phyloP scores from a whole-genome alignment of 2,113 vertebrate species.

The Lutjanus erythropterus region DNA sequence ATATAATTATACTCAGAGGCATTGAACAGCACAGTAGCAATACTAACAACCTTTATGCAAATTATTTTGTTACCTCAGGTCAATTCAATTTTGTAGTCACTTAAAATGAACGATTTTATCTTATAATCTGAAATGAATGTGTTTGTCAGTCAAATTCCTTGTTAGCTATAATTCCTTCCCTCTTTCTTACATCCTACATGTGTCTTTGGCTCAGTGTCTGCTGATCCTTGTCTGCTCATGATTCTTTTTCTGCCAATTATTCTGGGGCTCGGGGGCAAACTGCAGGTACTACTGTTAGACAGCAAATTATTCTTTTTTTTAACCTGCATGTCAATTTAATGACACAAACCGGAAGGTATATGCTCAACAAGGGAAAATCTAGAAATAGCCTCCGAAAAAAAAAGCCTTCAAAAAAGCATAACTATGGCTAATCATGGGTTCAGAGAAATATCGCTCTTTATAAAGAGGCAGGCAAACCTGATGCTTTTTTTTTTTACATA shows the following conservation, averaged over 20 bases:
- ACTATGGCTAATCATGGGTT: too few relatives aligned
- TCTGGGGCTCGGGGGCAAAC: not conserved
- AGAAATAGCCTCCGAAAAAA: too few relatives aligned
- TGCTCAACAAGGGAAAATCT: too few relatives aligned
- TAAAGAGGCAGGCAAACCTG: too few relatives aligned
- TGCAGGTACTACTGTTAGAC: not conserved
- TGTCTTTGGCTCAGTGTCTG: not conserved
- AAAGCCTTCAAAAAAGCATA: too few relatives aligned
- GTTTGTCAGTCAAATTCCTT: not conserved
- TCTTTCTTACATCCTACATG: not conserved
- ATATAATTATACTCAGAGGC: too few relatives aligned
- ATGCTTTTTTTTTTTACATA: too few relatives aligned
- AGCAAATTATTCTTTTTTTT: not conserved
- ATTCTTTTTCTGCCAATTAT: slow-evolving; percentile 16
- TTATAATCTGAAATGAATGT: not conserved
- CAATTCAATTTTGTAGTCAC: too few relatives aligned
- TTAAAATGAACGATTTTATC: not conserved
- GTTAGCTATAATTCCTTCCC: not conserved
- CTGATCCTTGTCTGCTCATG: slow-evolving; percentile 10
- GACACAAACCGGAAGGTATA: not conserved
- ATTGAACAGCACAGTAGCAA: too few relatives aligned
- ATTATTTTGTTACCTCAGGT: not conserved
- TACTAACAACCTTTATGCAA: not conserved
- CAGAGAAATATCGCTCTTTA: too few relatives aligned
- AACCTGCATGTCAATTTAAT: not conserved